These are phyloP conservation scores for Tipula helvola DNA, from an alignment of 2,888 invertebrate species.

Conservation along the genomic window DNA sequence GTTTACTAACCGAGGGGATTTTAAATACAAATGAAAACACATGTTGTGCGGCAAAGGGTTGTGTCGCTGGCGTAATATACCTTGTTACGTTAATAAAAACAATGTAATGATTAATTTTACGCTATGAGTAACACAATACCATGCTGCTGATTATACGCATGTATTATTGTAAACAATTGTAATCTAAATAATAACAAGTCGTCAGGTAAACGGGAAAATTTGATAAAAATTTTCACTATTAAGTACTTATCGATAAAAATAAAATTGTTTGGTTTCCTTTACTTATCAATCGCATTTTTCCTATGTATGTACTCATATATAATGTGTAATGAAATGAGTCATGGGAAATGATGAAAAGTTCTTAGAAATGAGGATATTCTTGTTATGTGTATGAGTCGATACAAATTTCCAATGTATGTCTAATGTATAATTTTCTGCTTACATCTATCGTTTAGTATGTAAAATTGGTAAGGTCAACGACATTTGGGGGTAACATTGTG, in stretches of 20 bases:
- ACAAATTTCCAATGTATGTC: no score
- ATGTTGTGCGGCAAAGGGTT: not conserved
- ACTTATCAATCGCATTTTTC: not conserved
- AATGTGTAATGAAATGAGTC: not conserved
- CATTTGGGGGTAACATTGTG: no score
- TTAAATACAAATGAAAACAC: not conserved
- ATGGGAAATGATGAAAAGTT: not conserved
- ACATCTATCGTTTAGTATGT: no score
- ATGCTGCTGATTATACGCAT: not conserved
- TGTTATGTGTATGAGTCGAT: not conserved
- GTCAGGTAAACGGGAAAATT: not conserved
- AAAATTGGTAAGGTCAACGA: no score
- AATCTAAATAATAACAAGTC: not conserved
- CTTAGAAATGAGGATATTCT: not conserved
- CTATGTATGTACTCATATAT: not conserved
- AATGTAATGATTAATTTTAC: not conserved
- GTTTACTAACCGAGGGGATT: not conserved
- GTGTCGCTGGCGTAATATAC: not conserved
- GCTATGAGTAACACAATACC: not conserved
- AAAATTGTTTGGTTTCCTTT: not conserved
- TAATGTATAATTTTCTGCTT: no score
- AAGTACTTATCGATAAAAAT: not conserved
- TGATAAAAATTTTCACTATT: not conserved
- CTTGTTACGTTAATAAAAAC: not conserved
- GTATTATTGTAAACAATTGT: not conserved